phyloP scores from a whole-genome alignment of 1,140 invertebrate species.

The Phenacoccus solenopsis region DNA sequence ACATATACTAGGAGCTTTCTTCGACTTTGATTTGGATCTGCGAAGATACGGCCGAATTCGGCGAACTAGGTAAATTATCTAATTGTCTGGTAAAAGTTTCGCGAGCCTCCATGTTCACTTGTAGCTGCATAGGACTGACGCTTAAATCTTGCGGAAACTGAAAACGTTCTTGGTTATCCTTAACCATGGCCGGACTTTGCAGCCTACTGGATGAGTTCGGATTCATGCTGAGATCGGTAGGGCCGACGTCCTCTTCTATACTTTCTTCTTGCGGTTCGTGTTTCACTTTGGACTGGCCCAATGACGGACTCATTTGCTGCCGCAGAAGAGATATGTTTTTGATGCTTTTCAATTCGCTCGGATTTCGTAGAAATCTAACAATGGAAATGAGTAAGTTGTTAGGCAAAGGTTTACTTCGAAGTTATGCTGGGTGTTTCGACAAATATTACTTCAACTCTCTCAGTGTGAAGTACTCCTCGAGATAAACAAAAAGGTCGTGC shows the following conservation, averaged over 20 bases:
- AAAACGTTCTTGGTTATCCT: slow-evolving; percentile 10
- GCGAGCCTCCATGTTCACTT: slow-evolving; percentile 22
- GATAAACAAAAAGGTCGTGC: too few relatives aligned
- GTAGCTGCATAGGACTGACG: slow-evolving; percentile 22
- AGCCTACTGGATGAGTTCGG: slow-evolving; percentile 18
- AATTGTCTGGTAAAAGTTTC: slow-evolving; percentile 17
- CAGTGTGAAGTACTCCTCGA: too few relatives aligned
- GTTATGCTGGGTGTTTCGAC: too few relatives aligned
- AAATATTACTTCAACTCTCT: too few relatives aligned
- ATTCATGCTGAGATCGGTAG: slow-evolving; percentile 26
- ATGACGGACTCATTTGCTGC: slow-evolving; percentile 50
- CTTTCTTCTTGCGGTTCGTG: slow-evolving; percentile 19
- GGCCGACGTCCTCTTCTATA: slow-evolving; percentile 24
- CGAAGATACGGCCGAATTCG: neutral
- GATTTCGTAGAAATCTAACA: slow-evolving; percentile 71
- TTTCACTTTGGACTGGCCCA: slow-evolving; percentile 19
- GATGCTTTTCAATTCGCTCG: slow-evolving; percentile 79
- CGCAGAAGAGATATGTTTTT: slow-evolving; percentile 80
- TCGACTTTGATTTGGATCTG: slow-evolving; percentile 20
- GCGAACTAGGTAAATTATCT: slow-evolving; percentile 3
- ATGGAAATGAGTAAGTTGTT: slow-evolving; percentile 27
- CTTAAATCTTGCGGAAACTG: slow-evolving; percentile 21
- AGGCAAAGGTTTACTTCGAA: too few relatives aligned
- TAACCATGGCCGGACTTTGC: slow-evolving; percentile 16
- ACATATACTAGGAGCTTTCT: slow-evolving; percentile 20